Base-by-base conservation (phyloP, 2,888 invertebrate genomes). In the Congeria kusceri region DNA sequence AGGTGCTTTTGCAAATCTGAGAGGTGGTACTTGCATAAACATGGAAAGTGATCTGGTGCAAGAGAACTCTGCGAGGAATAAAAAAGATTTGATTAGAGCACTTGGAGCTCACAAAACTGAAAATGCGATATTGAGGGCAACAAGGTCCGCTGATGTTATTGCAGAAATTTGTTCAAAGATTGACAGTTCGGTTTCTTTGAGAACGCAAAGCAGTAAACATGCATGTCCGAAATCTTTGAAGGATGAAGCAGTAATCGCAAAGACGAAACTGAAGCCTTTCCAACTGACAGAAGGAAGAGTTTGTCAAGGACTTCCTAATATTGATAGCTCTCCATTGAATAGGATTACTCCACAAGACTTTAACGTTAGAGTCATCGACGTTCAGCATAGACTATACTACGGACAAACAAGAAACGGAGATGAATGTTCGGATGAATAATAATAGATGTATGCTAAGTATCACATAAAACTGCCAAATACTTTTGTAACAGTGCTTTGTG, bases 31-130 rank as follows among this genome's bases (percentile, higher is more conserved):
- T 13, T 59, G 69, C 1, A 28, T 44, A 9, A 78, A 69, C 39
- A 59, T 74, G 11, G 77, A 77, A 28, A 61, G 56, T 39, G 80
- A 80, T 29, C 53, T 80, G 7, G 77, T 77, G 11, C 77, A 80
- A 47, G 73, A 80, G 53, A 66, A 77, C 27, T 44, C 63, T 56
- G 69, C 76, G 11, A 18, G 69, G 27, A 62, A 68, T 13, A 65
- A 77, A 23, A 73, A 77, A 59, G 61, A 65, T 15, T 29, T 80
- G 11, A 80, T 80, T 9, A 72, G 39, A 28, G 20, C 63, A 23
- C 62, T 80, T 3, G 73, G 73, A 9, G 66, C 73, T 9, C 77
- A 73, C 25, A 80, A 80, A 56, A 65, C 61, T 1, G 47, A 77
- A 15, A 59, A 68, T 18, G 64, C 80, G 1, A 77, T 72, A 11